Percentiles rank a stretch among this genome's conserved stretches.
These are phyloP conservation scores for Porites cylindrica DNA, from an alignment of 92 coral and sea anemone species.

Conservation along the genomic window DNA sequence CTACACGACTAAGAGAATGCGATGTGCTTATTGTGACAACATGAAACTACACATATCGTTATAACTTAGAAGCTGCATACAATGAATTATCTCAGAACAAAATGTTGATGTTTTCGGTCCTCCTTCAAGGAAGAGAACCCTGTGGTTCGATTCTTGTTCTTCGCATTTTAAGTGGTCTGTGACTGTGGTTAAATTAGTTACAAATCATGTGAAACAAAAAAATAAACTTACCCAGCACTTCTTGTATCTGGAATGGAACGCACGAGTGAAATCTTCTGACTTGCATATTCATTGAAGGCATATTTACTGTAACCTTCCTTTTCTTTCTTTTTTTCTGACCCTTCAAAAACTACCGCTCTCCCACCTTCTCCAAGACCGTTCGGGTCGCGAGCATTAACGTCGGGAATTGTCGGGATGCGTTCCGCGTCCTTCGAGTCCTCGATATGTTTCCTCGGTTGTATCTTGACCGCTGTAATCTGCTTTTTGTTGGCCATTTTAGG, in stretches of 20 bases:
- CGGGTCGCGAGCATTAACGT: constrained; percentile 60
- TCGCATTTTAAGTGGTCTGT: background rate
- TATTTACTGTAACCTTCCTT: constrained; percentile 79
- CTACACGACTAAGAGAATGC: too few relatives aligned
- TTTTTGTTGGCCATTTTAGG: constrained; percentile 18
- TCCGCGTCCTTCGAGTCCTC: constrained; percentile 14
- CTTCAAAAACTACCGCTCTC: constrained; percentile 70
- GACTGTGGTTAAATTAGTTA: background rate
- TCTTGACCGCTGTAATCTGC: constrained; percentile 23
- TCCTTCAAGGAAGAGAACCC: too few relatives aligned
- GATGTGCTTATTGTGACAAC: too few relatives aligned
- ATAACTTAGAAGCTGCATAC: too few relatives aligned
- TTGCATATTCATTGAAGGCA: constrained; percentile 87
- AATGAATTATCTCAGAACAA: too few relatives aligned
- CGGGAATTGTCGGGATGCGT: background rate
- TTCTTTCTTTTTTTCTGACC: constrained; percentile 71
- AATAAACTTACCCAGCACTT: constrained; percentile 74
- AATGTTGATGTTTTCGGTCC: too few relatives aligned
- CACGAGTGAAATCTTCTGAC: constrained; percentile 83
- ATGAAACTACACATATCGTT: too few relatives aligned
- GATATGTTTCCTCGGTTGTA: background rate
- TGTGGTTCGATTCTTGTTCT: background rate
- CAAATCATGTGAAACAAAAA: too few relatives aligned
- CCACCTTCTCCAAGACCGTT: constrained; percentile 90
- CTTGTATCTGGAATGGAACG: constrained; percentile 90